phyloP scores from a whole-genome alignment of 2,888 invertebrate species.

The Parascotia fuliginaria region DNA sequence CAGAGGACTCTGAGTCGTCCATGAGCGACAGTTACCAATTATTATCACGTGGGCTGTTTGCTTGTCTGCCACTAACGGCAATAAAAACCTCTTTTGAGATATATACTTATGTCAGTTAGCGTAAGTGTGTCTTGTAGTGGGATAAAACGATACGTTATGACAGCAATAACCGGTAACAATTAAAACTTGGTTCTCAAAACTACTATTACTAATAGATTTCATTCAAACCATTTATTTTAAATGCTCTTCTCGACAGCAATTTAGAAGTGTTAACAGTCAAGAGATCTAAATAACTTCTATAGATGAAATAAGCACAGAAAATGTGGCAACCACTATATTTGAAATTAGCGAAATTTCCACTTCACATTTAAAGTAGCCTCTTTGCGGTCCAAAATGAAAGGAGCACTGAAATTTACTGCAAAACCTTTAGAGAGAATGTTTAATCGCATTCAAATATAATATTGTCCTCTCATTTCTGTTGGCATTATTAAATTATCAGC shows the following conservation, averaged over 20 bases:
- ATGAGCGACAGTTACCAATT: too few species aligned
- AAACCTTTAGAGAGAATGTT: slow-evolving; percentile 18
- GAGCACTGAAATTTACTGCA: slow-evolving; percentile 20
- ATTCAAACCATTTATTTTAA: background rate
- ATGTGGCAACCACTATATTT: slow-evolving; percentile 15
- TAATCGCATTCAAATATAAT: slow-evolving; percentile 27
- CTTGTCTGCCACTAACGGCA: too few species aligned
- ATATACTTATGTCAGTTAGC: too few species aligned
- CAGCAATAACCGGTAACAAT: too few species aligned
- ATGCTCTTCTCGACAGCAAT: background rate
- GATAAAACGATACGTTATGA: too few species aligned
- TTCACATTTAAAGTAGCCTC: slow-evolving; percentile 26
- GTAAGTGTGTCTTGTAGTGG: too few species aligned
- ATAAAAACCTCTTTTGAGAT: too few species aligned
- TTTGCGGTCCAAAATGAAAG: slow-evolving; percentile 26
- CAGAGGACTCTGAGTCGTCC: too few species aligned
- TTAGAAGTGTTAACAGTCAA: background rate
- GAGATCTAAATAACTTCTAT: slow-evolving; percentile 1
- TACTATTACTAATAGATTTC: too few species aligned
- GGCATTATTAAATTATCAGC: background rate
- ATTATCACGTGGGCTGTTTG: too few species aligned
- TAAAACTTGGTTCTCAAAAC: too few species aligned
- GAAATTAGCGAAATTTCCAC: slow-evolving; percentile 24
- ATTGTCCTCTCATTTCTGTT: slow-evolving; percentile 14
- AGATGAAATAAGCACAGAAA: slow-evolving; percentile 9